These are phyloP conservation scores for Taeniopygia guttata DNA, from an alignment of 2,797 vertebrate genomes.

Conservation along the genomic window DNA sequence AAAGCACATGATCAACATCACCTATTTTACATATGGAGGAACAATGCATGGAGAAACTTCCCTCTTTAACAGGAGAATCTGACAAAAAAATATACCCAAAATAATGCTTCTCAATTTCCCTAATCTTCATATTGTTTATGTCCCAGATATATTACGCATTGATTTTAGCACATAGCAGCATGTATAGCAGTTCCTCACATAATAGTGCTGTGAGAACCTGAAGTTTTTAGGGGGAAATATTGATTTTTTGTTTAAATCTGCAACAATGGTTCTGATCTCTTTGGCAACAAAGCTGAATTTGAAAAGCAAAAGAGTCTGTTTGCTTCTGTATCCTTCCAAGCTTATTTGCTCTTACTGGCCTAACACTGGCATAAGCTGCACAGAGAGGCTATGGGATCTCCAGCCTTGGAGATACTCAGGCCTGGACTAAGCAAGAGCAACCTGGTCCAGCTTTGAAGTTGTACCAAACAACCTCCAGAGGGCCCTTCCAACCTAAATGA, in stretches of 20 bases:
- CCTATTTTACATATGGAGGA: background rate
- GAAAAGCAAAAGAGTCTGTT: background rate
- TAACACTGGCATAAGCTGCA: background rate
- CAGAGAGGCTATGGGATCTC: background rate
- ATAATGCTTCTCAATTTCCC: background rate
- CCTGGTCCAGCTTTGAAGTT: background rate
- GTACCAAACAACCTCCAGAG: background rate
- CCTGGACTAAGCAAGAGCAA: background rate
- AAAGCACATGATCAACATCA: background rate
- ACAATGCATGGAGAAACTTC: background rate
- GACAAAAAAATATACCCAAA: background rate
- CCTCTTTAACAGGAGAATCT: background rate
- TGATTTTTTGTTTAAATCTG: background rate
- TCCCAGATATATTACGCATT: background rate
- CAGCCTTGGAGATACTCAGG: background rate
- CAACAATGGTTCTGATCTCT: background rate
- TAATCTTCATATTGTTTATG: background rate
- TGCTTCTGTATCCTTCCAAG: background rate
- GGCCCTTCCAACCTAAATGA: background rate
- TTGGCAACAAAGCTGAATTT: background rate
- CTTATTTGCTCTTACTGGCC: background rate
- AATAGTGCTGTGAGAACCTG: background rate
- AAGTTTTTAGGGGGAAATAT: background rate
- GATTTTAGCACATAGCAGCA: background rate
- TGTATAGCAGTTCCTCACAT: background rate